phyloP scores from a whole-genome alignment of 1,140 invertebrate genomes.

The Drosophila santomea region DNA sequence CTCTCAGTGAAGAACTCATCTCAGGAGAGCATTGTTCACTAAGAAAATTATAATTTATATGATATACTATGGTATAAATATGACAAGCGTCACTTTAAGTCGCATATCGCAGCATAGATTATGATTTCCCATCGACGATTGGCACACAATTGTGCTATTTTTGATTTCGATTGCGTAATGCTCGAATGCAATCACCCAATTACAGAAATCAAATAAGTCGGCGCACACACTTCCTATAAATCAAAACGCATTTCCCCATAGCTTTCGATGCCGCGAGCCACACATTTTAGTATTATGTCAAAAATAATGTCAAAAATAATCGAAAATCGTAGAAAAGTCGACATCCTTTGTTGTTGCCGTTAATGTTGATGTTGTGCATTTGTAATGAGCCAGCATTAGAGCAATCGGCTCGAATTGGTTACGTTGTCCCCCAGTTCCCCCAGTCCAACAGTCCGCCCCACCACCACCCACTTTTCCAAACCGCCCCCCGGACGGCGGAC shows the following conservation, averaged over 20 bases:
- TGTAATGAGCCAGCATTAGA: slow-evolving; percentile 53
- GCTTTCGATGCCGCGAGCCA: not conserved
- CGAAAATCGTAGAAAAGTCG: slow-evolving; percentile 33
- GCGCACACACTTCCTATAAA: slow-evolving; percentile 12
- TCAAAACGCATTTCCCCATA: slow-evolving; percentile 19
- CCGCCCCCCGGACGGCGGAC: slow-evolving; percentile 8
- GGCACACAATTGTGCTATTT: slow-evolving; percentile 1
- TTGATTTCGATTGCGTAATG: slow-evolving; percentile 15
- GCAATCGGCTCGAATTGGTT: slow-evolving; percentile 37
- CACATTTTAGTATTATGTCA: slow-evolving; percentile 40
- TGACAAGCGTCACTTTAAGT: not conserved
- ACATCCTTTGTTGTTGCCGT: slow-evolving; percentile 49
- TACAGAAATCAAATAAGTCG: slow-evolving; percentile 16
- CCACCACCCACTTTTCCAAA: not conserved
- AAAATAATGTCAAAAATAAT: too few relatives aligned
- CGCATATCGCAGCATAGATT: not conserved
- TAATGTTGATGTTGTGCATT: slow-evolving; percentile 49
- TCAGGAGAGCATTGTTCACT: too few relatives aligned
- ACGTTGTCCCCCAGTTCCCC: slow-evolving; percentile 8
- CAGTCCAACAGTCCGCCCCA: not conserved
- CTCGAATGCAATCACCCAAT: slow-evolving; percentile 12
- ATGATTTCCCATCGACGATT: not conserved
- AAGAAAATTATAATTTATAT: too few relatives aligned
- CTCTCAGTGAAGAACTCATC: too few relatives aligned
- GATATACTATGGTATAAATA: too few relatives aligned